phyloP scores from a whole-genome alignment of 2,797 vertebrate species.

The Gymnothorax reevesii region DNA sequence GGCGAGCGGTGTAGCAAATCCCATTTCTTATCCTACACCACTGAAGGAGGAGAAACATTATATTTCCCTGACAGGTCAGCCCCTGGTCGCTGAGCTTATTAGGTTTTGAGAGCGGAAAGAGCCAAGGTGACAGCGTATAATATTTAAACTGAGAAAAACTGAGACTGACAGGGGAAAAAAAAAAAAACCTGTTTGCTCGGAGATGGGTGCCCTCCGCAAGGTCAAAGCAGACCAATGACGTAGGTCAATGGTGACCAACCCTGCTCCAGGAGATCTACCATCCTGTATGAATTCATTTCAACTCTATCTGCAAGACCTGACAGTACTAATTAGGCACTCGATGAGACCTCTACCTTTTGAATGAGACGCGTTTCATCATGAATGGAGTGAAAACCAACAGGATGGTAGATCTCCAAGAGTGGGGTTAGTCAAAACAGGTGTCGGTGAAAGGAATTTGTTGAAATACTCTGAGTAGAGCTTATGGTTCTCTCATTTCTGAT shows the following conservation, averaged over 20 bases:
- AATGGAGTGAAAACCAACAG: too few relatives aligned
- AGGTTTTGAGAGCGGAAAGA: constrained; percentile 60
- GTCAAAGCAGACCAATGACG: neutral
- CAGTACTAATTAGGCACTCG: too few relatives aligned
- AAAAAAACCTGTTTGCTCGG: neutral
- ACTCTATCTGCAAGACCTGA: too few relatives aligned
- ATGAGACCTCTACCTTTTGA: too few relatives aligned
- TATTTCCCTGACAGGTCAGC: constrained; percentile 29
- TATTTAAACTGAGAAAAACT: constrained; percentile 53
- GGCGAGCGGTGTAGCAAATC: neutral
- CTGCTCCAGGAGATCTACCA: neutral
- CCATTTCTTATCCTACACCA: constrained; percentile 7
- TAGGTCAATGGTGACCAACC: too few relatives aligned
- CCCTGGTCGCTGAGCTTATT: constrained; percentile 60
- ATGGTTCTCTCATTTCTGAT: neutral
- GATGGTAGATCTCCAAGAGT: too few relatives aligned
- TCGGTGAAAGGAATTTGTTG: neutral
- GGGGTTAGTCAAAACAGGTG: too few relatives aligned
- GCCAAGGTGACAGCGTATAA: constrained; percentile 68
- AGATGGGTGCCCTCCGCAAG: neutral
- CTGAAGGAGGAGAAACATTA: neutral
- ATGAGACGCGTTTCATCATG: too few relatives aligned
- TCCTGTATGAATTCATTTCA: too few relatives aligned
- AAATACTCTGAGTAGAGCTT: neutral
- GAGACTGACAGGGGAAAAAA: neutral